A percentile compares a stretch with the other conserved stretches of the same genome.
Evolutionary conservation across 2,797 vertebrate genomes (phyloP).

Genomic region (Brachymystax lenok): DNA sequence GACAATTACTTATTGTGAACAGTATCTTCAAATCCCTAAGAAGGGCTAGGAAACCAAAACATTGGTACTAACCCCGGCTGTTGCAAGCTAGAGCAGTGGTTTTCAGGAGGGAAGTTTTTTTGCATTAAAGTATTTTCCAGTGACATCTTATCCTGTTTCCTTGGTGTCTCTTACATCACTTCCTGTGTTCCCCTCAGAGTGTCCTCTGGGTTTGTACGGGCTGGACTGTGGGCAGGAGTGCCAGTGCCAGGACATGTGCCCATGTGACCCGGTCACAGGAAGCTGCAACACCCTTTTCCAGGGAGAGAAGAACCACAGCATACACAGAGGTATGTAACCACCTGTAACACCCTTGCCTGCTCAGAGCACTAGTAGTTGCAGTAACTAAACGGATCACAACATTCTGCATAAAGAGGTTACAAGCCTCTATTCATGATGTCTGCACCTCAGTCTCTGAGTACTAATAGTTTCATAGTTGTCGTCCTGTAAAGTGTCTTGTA

Average conservation of each 20-base stretch:
- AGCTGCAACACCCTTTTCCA: constrained; percentile 76
- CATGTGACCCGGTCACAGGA: constrained; percentile 83
- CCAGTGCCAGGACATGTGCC: constrained; percentile 77
- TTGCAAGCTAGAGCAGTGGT: neutral
- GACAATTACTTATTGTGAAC: neutral
- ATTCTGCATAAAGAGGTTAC: neutral
- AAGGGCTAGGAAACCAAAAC: neutral
- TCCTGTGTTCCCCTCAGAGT: constrained; percentile 70
- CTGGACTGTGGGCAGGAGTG: constrained; percentile 76
- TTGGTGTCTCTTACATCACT: constrained; percentile 10
- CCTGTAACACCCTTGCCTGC: neutral
- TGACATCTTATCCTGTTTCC: neutral
- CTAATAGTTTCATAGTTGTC: neutral
- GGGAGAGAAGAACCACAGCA: constrained; percentile 48
- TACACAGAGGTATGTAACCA: constrained; percentile 75
- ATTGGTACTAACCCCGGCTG: neutral
- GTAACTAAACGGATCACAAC: neutral
- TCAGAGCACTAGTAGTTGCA: neutral
- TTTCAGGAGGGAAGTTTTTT: neutral
- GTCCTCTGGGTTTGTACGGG: constrained; percentile 83
- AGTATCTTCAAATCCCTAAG: neutral
- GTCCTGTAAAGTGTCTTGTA: neutral
- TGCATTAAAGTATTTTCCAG: neutral
- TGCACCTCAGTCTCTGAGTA: neutral
- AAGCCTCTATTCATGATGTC: neutral